phyloP scores from a whole-genome alignment of 2,888 invertebrate species.

The Acleris holmiana region DNA sequence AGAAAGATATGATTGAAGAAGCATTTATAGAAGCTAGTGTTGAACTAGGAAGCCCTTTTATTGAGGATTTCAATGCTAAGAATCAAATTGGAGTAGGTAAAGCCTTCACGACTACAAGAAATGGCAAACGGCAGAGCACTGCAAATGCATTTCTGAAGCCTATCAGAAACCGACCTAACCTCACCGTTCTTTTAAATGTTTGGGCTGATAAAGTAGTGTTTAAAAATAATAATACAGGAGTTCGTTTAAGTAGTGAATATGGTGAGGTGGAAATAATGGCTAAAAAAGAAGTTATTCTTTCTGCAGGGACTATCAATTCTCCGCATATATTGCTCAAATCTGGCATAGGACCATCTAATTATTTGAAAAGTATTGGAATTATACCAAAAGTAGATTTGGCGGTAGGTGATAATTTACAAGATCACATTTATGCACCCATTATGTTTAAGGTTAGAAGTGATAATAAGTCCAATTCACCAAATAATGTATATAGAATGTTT shows the following conservation, averaged over 20 bases:
- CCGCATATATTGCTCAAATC: conserved; percentile 85
- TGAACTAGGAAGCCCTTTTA: conserved; percentile 26
- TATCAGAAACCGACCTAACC: conserved; percentile 45
- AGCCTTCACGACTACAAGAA: conserved; percentile 41
- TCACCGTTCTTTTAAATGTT: conserved; percentile 49
- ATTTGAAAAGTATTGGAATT: conserved; percentile 48
- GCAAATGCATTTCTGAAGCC: conserved; percentile 55
- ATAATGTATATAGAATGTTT: conserved; percentile 15
- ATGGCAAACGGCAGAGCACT: conserved; percentile 48
- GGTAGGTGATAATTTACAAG: conserved; percentile 70
- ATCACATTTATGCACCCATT: conserved; percentile 48
- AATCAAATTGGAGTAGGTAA: conserved; percentile 44
- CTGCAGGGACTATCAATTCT: conserved; percentile 75
- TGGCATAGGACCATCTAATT: conserved; percentile 70
- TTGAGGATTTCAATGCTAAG: conserved; percentile 30
- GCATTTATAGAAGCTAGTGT: conserved; percentile 31
- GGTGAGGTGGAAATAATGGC: conserved; percentile 52
- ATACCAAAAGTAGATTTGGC: conserved; percentile 61
- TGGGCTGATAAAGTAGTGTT: conserved; percentile 51
- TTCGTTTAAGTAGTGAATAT: conserved; percentile 48
- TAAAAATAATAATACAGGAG: conserved; percentile 47
- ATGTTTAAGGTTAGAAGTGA: conserved; percentile 27
- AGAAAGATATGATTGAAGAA: conserved; percentile 16
- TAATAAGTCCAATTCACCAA: background rate
- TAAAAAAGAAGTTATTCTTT: conserved; percentile 73